Percentiles rank a stretch among this genome's conserved stretches.
These are phyloP conservation scores for Dasyprocta punctata DNA, from an alignment of 2,113 vertebrate genomes.

Conservation along the genomic window DNA sequence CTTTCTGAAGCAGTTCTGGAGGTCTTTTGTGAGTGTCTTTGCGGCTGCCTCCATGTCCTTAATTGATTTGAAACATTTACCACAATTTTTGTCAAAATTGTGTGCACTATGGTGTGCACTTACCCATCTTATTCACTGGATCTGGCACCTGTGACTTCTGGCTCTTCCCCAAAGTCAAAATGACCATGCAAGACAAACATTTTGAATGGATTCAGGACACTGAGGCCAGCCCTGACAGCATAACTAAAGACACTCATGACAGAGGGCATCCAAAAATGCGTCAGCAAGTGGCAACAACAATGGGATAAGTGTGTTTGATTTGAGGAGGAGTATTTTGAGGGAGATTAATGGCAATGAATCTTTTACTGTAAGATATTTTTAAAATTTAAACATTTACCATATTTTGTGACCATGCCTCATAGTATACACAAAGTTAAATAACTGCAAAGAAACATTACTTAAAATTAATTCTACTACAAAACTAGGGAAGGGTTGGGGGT, in stretches of 20 bases:
- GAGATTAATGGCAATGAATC: not conserved
- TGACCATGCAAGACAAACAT: not conserved
- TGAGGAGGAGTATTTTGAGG: not conserved
- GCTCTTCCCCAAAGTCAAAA: not conserved
- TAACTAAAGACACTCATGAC: not conserved
- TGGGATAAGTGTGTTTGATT: not conserved
- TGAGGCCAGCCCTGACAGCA: not conserved
- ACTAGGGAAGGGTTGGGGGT: not conserved
- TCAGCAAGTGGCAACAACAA: not conserved
- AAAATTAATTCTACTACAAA: slow-evolving; percentile 27
- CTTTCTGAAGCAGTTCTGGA: not conserved
- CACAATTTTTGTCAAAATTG: not conserved
- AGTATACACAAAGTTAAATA: not conserved
- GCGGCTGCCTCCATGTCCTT: not conserved
- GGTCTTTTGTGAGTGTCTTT: not conserved
- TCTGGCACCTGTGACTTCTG: not conserved
- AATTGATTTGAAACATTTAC: not conserved
- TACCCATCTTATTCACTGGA: not conserved
- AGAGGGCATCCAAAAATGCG: not conserved
- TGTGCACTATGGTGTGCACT: not conserved
- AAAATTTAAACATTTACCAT: not conserved
- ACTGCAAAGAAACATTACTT: not conserved
- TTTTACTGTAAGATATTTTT: not conserved
- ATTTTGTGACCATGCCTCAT: not conserved
- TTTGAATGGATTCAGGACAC: not conserved